Base-by-base conservation (phyloP, 2,888 invertebrate genomes). In the Lymantria dispar region DNA sequence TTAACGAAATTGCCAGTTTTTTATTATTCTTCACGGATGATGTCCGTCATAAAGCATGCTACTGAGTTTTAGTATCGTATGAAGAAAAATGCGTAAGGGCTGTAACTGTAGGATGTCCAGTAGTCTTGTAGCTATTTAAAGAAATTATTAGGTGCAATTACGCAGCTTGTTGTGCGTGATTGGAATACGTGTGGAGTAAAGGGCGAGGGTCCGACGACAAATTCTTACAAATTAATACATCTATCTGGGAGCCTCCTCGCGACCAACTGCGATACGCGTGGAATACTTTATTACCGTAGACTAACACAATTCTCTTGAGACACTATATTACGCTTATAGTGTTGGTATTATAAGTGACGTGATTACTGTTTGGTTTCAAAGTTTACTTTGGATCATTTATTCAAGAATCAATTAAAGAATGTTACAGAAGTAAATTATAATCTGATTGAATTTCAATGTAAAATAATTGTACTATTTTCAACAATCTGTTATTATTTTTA, bases 191-290 rank as follows among this genome's bases (percentile, higher is more conserved):
- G 74, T 56, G 62, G 65, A 51, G 72, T 50, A 67, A 61, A 65
- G 76, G 72, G 78, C 65, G 83, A 85, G 88, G 89, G 89, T 79
- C 78, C 82, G 76, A 83, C 82, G 90, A 91, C 90, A 90, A 91
- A 91, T 90, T 90, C 89, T 83, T 86, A 87, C 91, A 90, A 91
- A 91, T 91, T 90, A 91, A 91, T 91, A 91, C 90, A 88, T 89
- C 90, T 85, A 85, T 82, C 80, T 78, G 70, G 74, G 70, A 77
- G 74, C 73, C 79, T 71, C 75, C 76, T 76, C 79, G 82, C 80
- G 76, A 78, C 79, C 76, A 65, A 60, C 68, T 54, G 77, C 87
- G 87, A 84, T 88, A 87, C 87, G 88, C 76, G 68, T 69, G 64
- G 91, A 91, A 91, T 91, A 86, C 77, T 80, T 79, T 87, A 91